Evolutionary conservation across 2,888 invertebrate species (phyloP).

Genomic region (Nipponacmea schrenckii): DNA sequence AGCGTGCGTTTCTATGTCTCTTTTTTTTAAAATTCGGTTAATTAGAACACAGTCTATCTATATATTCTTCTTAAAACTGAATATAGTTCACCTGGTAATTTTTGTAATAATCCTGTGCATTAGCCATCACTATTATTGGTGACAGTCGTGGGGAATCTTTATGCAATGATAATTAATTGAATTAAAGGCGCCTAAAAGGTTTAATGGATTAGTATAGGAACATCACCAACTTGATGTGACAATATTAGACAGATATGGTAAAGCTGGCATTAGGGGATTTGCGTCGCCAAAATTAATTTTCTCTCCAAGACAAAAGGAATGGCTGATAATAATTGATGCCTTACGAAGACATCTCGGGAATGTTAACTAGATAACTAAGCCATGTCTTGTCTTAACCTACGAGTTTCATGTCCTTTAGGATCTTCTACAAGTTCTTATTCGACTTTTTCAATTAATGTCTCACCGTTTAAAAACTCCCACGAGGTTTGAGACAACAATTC

Average conservation of each 20-base stretch:
- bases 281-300: constrained; percentile 1
- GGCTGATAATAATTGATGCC: not conserved
- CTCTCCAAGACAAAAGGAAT: not conserved
- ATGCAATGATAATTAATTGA: constrained; percentile 5
- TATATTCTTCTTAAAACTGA: too few species aligned
- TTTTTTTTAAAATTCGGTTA: too few species aligned
- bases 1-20: too few species aligned
- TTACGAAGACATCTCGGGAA: not conserved
- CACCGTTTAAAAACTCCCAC: not conserved
- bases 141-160: not conserved
- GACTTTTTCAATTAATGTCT: constrained; percentile 1
- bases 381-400: too few species aligned
- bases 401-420: too few species aligned
- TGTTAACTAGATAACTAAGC: constrained; percentile 6
- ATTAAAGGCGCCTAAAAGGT: not conserved
- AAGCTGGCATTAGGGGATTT: constrained; percentile 1
- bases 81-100: too few species aligned
- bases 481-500: too few species aligned
- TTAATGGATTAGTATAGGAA: not conserved
- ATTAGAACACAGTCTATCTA: too few species aligned
- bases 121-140: too few species aligned
- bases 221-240: too few species aligned
- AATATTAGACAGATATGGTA: too few species aligned
- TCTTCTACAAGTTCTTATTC: not conserved
- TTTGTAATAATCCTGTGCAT: too few species aligned